Conservation (phyloP, 2,888 invertebrate genomes). For the Hyalella azteca region DNA sequence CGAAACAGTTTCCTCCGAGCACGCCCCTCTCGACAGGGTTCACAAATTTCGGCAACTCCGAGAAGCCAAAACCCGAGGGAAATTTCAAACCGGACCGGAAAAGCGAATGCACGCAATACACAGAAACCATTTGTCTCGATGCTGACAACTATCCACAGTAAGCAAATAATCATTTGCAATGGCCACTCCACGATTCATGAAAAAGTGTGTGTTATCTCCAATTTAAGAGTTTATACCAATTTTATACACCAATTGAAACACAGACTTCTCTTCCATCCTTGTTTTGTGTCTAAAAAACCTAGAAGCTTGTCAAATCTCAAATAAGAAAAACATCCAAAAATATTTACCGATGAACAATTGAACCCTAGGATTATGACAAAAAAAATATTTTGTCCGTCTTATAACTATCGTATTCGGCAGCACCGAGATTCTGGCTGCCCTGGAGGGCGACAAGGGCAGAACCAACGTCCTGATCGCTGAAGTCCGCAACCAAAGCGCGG, state of each 20-base stretch:
- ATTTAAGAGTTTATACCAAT: too few species aligned
- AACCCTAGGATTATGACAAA: too few species aligned
- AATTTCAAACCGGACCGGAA: neutral
- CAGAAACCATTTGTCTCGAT: constrained; percentile 56
- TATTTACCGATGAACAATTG: too few species aligned
- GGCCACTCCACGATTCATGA: too few species aligned
- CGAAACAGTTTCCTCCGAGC: constrained; percentile 5
- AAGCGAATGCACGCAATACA: constrained; percentile 47
- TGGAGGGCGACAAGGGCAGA: constrained; percentile 46
- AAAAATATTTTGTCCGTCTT: too few species aligned
- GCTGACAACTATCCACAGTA: constrained; percentile 56
- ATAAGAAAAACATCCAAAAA: too few species aligned
- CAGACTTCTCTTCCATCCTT: too few species aligned
- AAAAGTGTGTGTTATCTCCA: too few species aligned
- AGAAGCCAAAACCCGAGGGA: neutral
- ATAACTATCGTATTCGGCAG: constrained; percentile 39
- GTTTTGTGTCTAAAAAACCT: too few species aligned
- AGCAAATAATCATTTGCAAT: constrained; percentile 30
- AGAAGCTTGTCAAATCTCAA: too few species aligned
- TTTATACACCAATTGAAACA: too few species aligned
- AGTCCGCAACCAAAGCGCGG: constrained; percentile 69
- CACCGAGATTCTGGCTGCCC: constrained; percentile 52
- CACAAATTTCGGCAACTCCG: constrained; percentile 22
- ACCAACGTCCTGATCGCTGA: constrained; percentile 69
- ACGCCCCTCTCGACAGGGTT: constrained; percentile 24